Conservation (phyloP, 1,140 invertebrate species). For the Nephila pilipes region DNA sequence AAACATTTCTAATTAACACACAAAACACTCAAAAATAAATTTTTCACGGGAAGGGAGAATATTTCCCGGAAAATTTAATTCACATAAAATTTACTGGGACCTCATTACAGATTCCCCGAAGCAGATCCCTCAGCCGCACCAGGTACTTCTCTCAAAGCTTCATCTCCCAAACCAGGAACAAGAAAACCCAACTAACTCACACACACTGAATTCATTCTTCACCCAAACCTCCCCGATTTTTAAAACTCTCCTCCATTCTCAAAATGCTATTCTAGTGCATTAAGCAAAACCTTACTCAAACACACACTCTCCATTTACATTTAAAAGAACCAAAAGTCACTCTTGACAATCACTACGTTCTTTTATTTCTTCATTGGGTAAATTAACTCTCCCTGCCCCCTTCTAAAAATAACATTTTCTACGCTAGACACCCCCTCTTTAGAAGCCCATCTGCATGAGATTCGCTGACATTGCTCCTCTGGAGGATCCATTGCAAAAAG, state of each 20-base stretch:
- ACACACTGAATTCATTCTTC: background rate
- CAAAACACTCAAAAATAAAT: too few relatives aligned
- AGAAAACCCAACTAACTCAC: background rate
- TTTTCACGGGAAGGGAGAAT: too few relatives aligned
- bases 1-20: too few relatives aligned
- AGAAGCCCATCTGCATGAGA: background rate
- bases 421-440: too few relatives aligned
- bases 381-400: slow-evolving; percentile 1
- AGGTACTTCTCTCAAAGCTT: too few relatives aligned
- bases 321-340: slow-evolving; percentile 16
- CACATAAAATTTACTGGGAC: too few relatives aligned
- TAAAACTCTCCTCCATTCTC: background rate
- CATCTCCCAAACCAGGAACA: too few relatives aligned
- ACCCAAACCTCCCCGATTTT: background rate
- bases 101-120: too few relatives aligned
- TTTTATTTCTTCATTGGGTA: background rate
- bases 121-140: too few relatives aligned
- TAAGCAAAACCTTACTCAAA: background rate
- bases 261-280: background rate
- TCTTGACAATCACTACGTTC: background rate
- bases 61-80: too few relatives aligned
- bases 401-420: background rate
- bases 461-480: background rate
- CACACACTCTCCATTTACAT: background rate
- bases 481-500: slow-evolving; percentile 1